Percentiles rank a stretch among this genome's conserved stretches.
Evolutionary conservation across 2,888 invertebrate species (phyloP).

Genomic region (Hypselothyrea guttata): DNA sequence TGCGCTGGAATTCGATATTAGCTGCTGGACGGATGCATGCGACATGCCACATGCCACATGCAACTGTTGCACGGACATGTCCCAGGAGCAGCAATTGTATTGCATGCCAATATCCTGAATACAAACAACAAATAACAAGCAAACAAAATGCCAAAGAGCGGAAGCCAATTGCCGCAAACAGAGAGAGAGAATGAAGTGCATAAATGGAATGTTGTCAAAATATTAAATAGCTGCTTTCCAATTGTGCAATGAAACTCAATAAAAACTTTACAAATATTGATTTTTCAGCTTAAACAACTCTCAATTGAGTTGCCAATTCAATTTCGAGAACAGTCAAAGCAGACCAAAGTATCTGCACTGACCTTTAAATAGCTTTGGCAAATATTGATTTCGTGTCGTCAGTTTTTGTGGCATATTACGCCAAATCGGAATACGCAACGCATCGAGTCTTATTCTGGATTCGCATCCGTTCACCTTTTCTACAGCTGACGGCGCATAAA

Average conservation of each 20-base stretch:
- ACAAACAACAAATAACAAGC: slow-evolving; percentile 1
- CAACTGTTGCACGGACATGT: slow-evolving; percentile 31
- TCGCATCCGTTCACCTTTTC: slow-evolving; percentile 55
- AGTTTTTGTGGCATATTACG: no score
- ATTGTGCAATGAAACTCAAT: no score
- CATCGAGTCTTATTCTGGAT: slow-evolving; percentile 30
- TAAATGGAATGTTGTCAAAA: no score
- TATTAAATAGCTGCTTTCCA: not conserved
- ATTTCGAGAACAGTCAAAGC: slow-evolving; percentile 33
- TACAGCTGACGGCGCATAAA: slow-evolving; percentile 38
- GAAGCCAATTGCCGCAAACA: no score
- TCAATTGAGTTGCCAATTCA: slow-evolving; percentile 22
- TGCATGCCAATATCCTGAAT: slow-evolving; percentile 46
- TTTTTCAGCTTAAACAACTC: not conserved
- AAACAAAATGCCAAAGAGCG: not conserved
- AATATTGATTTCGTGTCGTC: slow-evolving; percentile 61
- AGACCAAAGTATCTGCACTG: slow-evolving; percentile 20
- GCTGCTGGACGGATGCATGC: slow-evolving; percentile 16
- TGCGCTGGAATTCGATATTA: slow-evolving; percentile 27
- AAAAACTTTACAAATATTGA: no score
- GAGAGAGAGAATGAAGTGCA: no score
- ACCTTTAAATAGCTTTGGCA: slow-evolving; percentile 51
- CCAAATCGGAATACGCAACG: not conserved
- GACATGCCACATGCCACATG: slow-evolving; percentile 18
- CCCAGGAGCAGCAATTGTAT: slow-evolving; percentile 50